Base-by-base conservation (phyloP, 2,888 invertebrate species). In the Watsonalla binaria region DNA sequence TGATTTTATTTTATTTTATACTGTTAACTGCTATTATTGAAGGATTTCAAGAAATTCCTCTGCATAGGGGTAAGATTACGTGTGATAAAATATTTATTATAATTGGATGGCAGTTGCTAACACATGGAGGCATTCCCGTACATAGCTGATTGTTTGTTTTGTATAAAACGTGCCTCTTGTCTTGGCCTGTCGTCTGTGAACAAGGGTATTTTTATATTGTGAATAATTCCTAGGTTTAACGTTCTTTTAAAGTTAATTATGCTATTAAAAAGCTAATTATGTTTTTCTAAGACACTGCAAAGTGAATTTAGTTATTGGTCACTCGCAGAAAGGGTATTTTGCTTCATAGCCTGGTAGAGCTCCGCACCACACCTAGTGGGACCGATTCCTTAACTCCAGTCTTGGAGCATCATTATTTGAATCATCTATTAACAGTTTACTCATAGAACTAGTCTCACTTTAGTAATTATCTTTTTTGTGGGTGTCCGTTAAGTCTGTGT, bases 131-230 rank as follows among this genome's bases (percentile, higher is more conserved):
- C 82, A 77, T 76, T 86, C 90, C 88, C 90, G 90, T 90, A 90
- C 90, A 73, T 67, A 65, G 69, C 63, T 80, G 86, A 88, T 90
- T 90, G 90, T 88, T 88, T 86, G 85, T 90, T 90, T 86, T 89
- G 87, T 87, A 86, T 90, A 90, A 89, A 89, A 89, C 89, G 78
- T 84, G 79, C 82, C 88, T 86, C 82, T 82, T 82, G 90, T 89
- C 90, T 90, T 90, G 90, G 90, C 90, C 90, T 89, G 90, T 89
- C 89, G 89, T 90, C 90, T 84, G 72, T 72, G 66, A 80, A 75
- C 83, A 80, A 81, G 86, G 84, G 86, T 86, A 79, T 82, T 80
- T 80, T 80, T 80, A 76, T 81, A 80, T 80, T 80, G 78, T 84
- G 77, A 83, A 84, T 80, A 82, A 81, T 79, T 70, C 72, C 76